Base-by-base conservation (phyloP, 1,140 invertebrate species). In the Drosophila jambulina region DNA sequence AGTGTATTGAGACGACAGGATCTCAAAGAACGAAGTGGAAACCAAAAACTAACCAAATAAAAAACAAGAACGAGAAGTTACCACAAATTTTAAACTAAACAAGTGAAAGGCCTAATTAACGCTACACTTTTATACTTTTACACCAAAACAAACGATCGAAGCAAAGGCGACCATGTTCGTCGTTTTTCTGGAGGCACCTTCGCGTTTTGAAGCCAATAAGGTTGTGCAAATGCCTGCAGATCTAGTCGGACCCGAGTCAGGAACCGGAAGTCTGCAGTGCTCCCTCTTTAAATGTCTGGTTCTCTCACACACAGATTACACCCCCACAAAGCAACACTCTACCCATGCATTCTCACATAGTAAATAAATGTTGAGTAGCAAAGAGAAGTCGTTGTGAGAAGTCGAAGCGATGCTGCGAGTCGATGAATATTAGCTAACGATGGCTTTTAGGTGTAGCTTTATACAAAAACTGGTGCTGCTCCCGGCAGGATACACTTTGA, bases 41-140 rank as follows among this genome's bases (percentile, higher is more conserved):
- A 63, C 57, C 27, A 38, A 49, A 64, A 49, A 62, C 27, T 56
- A 38, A 56, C 34, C 34, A 56, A 54, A 38, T 38, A 23, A 54
- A 23, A 60, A 46, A 45, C 27, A 71, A 48, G 48, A 42, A 60
- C 43, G 61, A 78, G 71, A 80, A 88, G 84, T 75, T 85, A 90
- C 69, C 81, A 88, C 74, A 90, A 81, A 81, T 90, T 85, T 88
- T 91, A 82, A 79, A 76, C 71, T 58, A 79, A 60, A 79, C 21
- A 49, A 78, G 74, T 67, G 63, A 72, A 90, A 62, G 59, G 53
- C 72, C 70, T 78, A 71, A 74, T 71, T 65, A 56, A 84, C 74
- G 80, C 84, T 88, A 91, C 78, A 91, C 84, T 91, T 91, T 91
- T 91, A 87, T 91, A 91, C 88, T 91, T 91, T 91, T 91, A 91